phyloP scores from a whole-genome alignment of 1,140 invertebrate genomes.

The Periplaneta americana region DNA sequence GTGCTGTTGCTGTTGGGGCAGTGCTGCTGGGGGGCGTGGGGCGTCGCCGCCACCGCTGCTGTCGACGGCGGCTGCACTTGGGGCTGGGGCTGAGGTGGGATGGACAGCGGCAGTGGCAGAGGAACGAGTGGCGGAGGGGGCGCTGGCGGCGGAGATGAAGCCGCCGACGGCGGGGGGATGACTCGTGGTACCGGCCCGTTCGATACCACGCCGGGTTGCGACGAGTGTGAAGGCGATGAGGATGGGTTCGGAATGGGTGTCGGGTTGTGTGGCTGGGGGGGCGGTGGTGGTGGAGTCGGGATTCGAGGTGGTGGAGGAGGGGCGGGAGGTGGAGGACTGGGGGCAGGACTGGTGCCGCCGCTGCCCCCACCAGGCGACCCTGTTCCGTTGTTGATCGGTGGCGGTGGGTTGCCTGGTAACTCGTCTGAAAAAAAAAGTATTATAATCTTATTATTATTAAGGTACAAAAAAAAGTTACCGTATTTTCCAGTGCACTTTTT shows the following conservation, averaged over 20 bases:
- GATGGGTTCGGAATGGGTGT: neutral
- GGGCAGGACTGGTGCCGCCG: conserved; percentile 42
- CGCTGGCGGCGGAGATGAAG: conserved; percentile 16
- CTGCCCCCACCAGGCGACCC: conserved; percentile 41
- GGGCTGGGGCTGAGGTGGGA: neutral
- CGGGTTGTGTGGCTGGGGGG: neutral
- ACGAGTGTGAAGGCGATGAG: conserved; percentile 12
- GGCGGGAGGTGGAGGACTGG: conserved; percentile 43
- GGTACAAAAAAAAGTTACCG: too few species aligned
- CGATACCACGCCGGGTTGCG: conserved; percentile 16
- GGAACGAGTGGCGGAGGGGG: conserved; percentile 27
- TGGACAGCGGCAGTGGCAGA: conserved; percentile 1
- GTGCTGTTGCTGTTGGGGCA: neutral
- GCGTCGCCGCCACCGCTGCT: neutral
- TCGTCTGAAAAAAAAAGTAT: conserved; percentile 35
- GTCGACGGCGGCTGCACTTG: conserved; percentile 11
- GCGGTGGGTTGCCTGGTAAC: conserved; percentile 44
- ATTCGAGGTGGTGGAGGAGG: conserved; percentile 31
- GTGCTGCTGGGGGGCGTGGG: neutral
- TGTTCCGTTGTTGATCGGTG: conserved; percentile 29
- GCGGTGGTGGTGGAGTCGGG: conserved; percentile 19
- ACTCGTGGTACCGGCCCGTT: conserved; percentile 14
- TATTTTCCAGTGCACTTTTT: too few species aligned
- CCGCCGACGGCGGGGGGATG: conserved; percentile 17
- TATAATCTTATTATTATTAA: too few species aligned